Conservation (phyloP, 2,113 vertebrate genomes). For the Oxygymnocypris stewartii region DNA sequence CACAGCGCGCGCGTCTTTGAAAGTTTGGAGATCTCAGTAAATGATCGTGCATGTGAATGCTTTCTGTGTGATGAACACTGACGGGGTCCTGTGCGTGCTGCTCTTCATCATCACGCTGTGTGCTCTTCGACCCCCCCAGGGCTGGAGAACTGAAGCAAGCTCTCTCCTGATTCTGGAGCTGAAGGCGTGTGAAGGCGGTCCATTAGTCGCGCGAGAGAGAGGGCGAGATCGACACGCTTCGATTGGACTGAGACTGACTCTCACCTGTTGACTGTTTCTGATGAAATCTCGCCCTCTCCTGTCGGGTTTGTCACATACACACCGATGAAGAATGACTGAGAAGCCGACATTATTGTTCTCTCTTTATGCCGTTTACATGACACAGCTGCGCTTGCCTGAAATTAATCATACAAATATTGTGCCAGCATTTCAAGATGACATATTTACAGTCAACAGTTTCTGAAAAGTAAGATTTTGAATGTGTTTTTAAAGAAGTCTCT, state of each 20-base stretch:
- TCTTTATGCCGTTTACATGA: no score
- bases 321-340: not conserved
- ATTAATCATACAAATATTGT: no score
- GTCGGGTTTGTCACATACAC: not conserved
- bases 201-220: not conserved
- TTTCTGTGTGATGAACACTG: not conserved
- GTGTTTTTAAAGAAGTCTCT: no score
- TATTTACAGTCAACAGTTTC: no score
- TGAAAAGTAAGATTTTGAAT: no score
- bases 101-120: not conserved
- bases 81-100: not conserved
- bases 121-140: not conserved
- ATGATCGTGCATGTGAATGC: not conserved
- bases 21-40: constrained; percentile 12
- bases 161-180: not conserved
- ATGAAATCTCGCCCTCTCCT: constrained; percentile 13
- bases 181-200: constrained; percentile 14
- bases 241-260: not conserved
- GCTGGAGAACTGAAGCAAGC: not conserved
- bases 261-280: not conserved
- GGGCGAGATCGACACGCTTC: not conserved
- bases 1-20: not conserved
- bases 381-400: no score
- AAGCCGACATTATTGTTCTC: no score
- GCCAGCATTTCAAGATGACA: no score